Evolutionary conservation across 2,888 invertebrate genomes (phyloP), one percentile per base, ranked within the genome.

Genomic region (Calliopum simillimum): DNA sequence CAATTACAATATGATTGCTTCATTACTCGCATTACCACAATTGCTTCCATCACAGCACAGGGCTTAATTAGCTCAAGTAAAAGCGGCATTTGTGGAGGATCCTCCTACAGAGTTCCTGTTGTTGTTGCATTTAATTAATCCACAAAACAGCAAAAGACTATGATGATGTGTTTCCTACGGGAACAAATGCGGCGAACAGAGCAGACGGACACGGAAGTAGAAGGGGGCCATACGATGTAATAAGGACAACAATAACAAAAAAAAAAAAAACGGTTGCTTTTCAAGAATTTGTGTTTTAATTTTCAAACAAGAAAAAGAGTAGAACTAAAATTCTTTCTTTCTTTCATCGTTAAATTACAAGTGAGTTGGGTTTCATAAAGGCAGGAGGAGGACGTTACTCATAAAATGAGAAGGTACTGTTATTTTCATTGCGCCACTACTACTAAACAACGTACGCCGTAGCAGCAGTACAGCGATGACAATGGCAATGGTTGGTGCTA

Each of bases 111-210:
- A 16, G 64, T 19, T 51, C 8, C 33, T 49, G 63, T 14, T 49
- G 51, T 33, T 51, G 53, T 41, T 49, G 16, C 62, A 33, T 63
- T 49, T 63, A 49, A 49, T 63, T 63, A 63, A 47, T 63, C n/a
- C 62, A 49, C 21, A 21, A n/a, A n/a, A 12, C 16, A 61, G 46
- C 3, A 46, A 19, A 44, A 21, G 21, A 19, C 44, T 44, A 14
- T 13, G n/a, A n/a, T n/a, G n/a, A n/a, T n/a, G 33, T 33, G 8
- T 33, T 33, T 33, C 33, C 46, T 62, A 14, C 8, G 21, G 8
- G 33, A 33, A 33, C 44, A 21, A 21, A 65, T 14, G 51, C 51
- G 49, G 43, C 8, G n/a, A n/a, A n/a, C n/a, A 16, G 23, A 13
- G 41, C 41, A 21, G 14, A 23, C 21, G 47, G 47, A 3, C 49